Conservation (phyloP, 2,797 vertebrate species). For the Chloroceryle amazona region DNA sequence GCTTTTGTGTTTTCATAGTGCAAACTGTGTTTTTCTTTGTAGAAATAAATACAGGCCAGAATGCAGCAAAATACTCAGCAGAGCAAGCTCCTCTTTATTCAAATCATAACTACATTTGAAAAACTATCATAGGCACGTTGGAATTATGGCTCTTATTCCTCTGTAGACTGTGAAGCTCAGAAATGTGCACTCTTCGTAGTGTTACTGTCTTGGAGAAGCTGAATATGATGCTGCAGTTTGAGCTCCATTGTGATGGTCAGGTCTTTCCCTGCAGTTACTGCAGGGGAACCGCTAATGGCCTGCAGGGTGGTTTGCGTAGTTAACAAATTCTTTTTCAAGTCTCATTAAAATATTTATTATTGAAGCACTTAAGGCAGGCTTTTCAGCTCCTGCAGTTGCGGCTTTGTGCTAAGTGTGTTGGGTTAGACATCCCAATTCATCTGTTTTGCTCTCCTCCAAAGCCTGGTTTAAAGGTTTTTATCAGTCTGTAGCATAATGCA, state of each 20-base stretch:
- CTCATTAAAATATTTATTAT: conserved; percentile 50
- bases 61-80: background rate
- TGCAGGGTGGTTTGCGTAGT: background rate
- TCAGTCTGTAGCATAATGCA: background rate
- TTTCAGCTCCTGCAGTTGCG: conserved; percentile 5
- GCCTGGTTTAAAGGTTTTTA: background rate
- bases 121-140: background rate
- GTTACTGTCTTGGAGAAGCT: background rate
- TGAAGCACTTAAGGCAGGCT: conserved; percentile 39
- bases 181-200: rapidly evolving
- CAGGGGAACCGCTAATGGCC: background rate
- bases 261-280: background rate
- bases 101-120: background rate
- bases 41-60: background rate
- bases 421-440: conserved; percentile 6
- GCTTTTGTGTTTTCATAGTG: background rate
- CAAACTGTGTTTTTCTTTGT: background rate
- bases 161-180: background rate
- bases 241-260: background rate
- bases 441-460: background rate
- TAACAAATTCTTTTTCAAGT: conserved; percentile 53
- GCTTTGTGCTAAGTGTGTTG: background rate
- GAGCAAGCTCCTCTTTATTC: background rate
- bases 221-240: background rate
- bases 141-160: background rate